Evolutionary conservation across 2,113 vertebrate genomes (phyloP), one percentile per base, ranked within the genome.

Genomic region (Amia ocellicauda): DNA sequence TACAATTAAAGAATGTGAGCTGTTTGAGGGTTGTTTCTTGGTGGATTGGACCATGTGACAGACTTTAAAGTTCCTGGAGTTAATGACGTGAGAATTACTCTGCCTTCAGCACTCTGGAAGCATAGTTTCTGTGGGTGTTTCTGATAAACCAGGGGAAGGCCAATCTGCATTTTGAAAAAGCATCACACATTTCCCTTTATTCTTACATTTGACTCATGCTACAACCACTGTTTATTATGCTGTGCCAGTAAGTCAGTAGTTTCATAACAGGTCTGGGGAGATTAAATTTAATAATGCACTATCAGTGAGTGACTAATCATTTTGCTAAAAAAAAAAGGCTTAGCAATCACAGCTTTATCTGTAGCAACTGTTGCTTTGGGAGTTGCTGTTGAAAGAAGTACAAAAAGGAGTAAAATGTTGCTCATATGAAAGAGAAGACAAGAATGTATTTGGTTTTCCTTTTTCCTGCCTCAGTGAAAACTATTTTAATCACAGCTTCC

Each of bases 401-500:
- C 47, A 53, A 19, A 10, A 3, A 61, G 66, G 31, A 70, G 58
- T 28, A 71, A 66, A 58, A 62, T 69, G 64, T 73, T 63, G 60
- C 66, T 71, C 60, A 61, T 50, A 50, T 65, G 55, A 47, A 47
- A 17, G 5, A 27, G 14, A 49, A 16, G 28, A 7, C 14, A 16
- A 11, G 24, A 27, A 47, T 60, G 43, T 8, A 8, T 63, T 36
- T 50, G 54, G 63, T 47, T 51, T 36, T 65, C 52, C 66, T 59
- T 63, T 23, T 8, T 16, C 23, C 55, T 20, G 2, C 63, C 16
- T 51, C n/a, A 7, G 58, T 7, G 50, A 36, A 36, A 28, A 56
- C 53, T 0, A 7, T 19, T 52, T 60, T 71, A 74, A 74, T 75
- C 64, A 71, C 68, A 73, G 63, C 62, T 68, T 69, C 64, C 58